These are phyloP conservation scores for Eristalis tenax DNA, from an alignment of 2,888 invertebrate species.

Conservation along the genomic window DNA sequence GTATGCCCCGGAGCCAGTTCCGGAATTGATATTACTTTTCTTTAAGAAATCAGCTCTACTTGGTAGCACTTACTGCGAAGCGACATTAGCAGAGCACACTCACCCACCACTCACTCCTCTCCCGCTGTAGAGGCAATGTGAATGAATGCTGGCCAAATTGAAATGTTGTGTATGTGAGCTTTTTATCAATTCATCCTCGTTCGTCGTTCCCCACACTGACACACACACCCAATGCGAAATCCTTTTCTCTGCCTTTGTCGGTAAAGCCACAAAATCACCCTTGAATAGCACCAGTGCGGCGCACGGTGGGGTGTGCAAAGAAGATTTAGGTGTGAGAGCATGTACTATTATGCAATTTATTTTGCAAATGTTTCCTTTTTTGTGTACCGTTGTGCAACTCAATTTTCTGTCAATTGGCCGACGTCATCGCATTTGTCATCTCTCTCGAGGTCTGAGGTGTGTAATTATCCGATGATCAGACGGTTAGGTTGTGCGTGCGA, in stretches of 20 bases:
- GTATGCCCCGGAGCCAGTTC: slow-evolving; percentile 60
- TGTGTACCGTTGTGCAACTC: slow-evolving; percentile 45
- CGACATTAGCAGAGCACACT: slow-evolving; percentile 42
- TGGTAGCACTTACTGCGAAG: slow-evolving; percentile 42
- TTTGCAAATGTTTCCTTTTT: slow-evolving; percentile 45
- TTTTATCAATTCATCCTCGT: slow-evolving; percentile 56
- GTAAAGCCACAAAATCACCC: slow-evolving; percentile 53
- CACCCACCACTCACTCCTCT: neutral
- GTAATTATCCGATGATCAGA: slow-evolving; percentile 55
- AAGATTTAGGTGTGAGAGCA: neutral
- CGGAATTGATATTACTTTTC: slow-evolving; percentile 66
- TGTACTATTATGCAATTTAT: slow-evolving; percentile 60
- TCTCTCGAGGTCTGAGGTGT: slow-evolving; percentile 24
- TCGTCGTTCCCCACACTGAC: slow-evolving; percentile 27
- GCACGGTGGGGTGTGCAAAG: neutral
- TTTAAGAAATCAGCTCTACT: slow-evolving; percentile 62
- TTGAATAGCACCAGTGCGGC: neutral
- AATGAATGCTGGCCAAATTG: slow-evolving; percentile 50
- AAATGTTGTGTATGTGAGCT: slow-evolving; percentile 60
- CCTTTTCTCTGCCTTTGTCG: slow-evolving; percentile 43
- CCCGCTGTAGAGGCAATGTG: neutral
- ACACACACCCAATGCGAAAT: neutral
- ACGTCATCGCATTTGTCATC: slow-evolving; percentile 47
- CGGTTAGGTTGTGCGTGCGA: slow-evolving; percentile 8
- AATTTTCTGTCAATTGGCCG: slow-evolving; percentile 63